These are phyloP conservation scores for Halisarca cf. caerulea DNA, from an alignment of 37 sponge, comb jelly and placozoan genomes.

Conservation along the genomic window DNA sequence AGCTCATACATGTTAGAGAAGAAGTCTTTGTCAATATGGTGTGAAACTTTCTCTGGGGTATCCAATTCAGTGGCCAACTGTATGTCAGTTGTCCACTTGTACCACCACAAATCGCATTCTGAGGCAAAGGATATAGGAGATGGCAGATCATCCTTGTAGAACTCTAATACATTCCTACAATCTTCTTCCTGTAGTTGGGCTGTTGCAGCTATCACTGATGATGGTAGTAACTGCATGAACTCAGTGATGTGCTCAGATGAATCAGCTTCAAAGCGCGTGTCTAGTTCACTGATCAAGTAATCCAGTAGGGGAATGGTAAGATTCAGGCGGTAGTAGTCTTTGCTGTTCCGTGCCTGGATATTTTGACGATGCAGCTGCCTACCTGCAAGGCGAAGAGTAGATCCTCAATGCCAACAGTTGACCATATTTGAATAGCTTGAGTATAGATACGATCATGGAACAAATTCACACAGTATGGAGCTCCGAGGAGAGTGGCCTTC, in stretches of 20 bases:
- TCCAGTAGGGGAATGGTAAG: slow-evolving; percentile 41
- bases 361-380: slow-evolving; percentile 20
- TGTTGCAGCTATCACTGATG: too few species aligned
- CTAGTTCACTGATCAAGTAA: slow-evolving; percentile 34
- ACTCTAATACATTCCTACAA: too few species aligned
- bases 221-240: slow-evolving; percentile 54
- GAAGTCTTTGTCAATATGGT: too few species aligned
- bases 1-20: too few species aligned
- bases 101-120: too few species aligned
- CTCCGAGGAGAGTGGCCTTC: too few species aligned
- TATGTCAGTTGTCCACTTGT: too few species aligned
- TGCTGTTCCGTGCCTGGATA: background rate
- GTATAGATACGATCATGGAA: slow-evolving; percentile 43
- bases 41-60: too few species aligned
- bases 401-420: slow-evolving; percentile 39
- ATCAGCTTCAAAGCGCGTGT: slow-evolving; percentile 31
- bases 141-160: too few species aligned
- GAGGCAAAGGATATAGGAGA: too few species aligned
- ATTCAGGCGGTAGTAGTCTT: slow-evolving; percentile 25
- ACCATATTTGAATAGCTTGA: slow-evolving; percentile 21
- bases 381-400: slow-evolving; percentile 19
- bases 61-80: too few species aligned
- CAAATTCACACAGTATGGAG: slow-evolving; percentile 25
- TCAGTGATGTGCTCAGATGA: slow-evolving; percentile 25
- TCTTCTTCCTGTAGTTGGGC: too few species aligned